These are phyloP conservation scores for Sebastes hopkinsi DNA, from an alignment of 2,797 vertebrate species.

Conservation along the genomic window DNA sequence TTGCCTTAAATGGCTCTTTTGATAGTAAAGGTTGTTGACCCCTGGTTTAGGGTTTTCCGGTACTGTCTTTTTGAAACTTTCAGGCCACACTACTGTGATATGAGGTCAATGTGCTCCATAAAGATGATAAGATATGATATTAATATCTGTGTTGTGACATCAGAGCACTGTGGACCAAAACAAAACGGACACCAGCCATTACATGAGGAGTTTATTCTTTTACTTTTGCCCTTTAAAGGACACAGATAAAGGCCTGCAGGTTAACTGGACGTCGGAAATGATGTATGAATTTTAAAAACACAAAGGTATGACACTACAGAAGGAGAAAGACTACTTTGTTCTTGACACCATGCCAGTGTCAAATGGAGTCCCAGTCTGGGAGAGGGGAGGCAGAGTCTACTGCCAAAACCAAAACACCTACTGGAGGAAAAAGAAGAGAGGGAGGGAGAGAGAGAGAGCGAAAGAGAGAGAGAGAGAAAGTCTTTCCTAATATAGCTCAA, in stretches of 20 bases:
- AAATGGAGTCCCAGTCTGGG: conserved; percentile 39
- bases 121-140: too few relatives aligned
- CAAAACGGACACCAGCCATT: background rate
- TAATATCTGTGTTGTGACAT: background rate
- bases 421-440: conserved; percentile 18
- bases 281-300: background rate
- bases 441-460: background rate
- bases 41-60: background rate
- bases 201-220: background rate
- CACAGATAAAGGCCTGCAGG: background rate
- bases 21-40: too few relatives aligned
- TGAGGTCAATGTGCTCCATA: background rate
- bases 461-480: conserved; percentile 8
- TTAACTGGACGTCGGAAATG: background rate
- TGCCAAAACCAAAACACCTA: conserved; percentile 59
- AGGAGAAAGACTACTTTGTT: conserved; percentile 30
- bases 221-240: background rate
- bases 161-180: background rate
- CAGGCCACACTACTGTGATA: background rate
- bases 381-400: conserved; percentile 28
- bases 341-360: conserved; percentile 61
- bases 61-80: background rate
- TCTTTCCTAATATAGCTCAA: conserved; percentile 74
- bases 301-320: background rate
- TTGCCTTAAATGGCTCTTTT: too few relatives aligned